Evolutionary conservation across 2,113 vertebrate species (phyloP).

Genomic region (Haplotaxodon microlepis): DNA sequence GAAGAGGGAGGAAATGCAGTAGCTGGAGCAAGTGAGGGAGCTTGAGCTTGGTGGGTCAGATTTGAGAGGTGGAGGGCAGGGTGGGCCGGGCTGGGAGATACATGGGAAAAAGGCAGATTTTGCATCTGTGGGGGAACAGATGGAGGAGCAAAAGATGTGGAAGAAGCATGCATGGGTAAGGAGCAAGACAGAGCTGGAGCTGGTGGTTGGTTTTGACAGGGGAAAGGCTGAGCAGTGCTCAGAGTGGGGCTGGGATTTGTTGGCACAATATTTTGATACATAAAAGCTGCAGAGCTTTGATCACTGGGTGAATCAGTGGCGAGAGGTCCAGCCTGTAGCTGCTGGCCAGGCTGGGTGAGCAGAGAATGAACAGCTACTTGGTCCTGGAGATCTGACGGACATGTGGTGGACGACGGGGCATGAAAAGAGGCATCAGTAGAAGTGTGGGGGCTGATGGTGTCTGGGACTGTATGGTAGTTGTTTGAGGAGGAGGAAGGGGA

Average conservation of each 20-base stretch:
- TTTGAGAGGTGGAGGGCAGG: constrained; percentile 40
- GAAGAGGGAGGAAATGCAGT: constrained; percentile 20
- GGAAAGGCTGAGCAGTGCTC: background rate
- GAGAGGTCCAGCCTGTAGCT: background rate
- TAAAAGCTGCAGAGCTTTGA: constrained; percentile 21
- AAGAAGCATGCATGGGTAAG: background rate
- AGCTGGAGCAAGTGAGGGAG: background rate
- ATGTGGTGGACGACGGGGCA: constrained; percentile 4
- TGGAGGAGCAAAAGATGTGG: constrained; percentile 18
- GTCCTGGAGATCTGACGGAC: constrained; percentile 21
- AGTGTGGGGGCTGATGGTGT: constrained; percentile 37
- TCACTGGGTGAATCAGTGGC: background rate
- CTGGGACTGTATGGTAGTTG: constrained; percentile 31
- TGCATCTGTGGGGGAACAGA: constrained; percentile 41
- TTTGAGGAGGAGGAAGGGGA: background rate
- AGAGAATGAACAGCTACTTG: constrained; percentile 29
- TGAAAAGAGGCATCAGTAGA: constrained; percentile 16
- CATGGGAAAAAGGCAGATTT: constrained; percentile 34
- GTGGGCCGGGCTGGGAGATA: constrained; percentile 4
- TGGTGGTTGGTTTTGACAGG: background rate
- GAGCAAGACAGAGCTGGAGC: background rate
- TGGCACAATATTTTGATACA: constrained; percentile 19
- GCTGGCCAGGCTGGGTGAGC: constrained; percentile 13
- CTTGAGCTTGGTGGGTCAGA: constrained; percentile 30
- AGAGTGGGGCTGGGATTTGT: constrained; percentile 9